Conservation (phyloP, 2,797 vertebrate species). For the Gallinago nigripennis region DNA sequence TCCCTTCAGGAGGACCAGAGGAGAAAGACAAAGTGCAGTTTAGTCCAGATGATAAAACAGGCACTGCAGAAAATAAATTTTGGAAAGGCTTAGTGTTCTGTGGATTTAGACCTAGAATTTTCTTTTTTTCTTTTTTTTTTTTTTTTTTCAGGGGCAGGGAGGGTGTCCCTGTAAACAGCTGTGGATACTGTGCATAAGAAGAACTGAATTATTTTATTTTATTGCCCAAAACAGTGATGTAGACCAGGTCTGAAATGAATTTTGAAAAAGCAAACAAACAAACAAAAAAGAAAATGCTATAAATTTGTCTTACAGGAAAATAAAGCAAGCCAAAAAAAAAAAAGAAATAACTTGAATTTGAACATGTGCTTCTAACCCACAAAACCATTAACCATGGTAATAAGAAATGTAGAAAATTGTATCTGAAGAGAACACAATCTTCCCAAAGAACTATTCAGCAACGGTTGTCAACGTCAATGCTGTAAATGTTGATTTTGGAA, state of each 20-base stretch:
- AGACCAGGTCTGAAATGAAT: background rate
- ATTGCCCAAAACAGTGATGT: background rate
- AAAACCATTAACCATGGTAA: background rate
- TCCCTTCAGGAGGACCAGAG: background rate
- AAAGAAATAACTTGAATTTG: background rate
- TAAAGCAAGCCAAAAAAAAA: background rate
- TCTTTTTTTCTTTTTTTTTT: background rate
- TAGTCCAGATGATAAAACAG: background rate
- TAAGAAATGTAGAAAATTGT: background rate
- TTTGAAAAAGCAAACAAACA: background rate
- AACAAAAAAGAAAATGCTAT: background rate
- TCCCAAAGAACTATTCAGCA: background rate
- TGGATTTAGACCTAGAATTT: background rate
- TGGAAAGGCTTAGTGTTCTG: background rate
- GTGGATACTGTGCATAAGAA: background rate
- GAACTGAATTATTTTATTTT: background rate
- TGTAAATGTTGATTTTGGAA: background rate
- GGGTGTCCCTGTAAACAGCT: background rate
- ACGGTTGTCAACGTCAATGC: background rate
- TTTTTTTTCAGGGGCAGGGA: fast-evolving
- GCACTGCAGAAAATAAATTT: background rate
- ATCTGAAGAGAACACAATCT: background rate
- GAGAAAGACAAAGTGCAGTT: background rate
- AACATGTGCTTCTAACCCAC: background rate
- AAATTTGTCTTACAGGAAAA: background rate